Conservation (phyloP, 2,888 invertebrate genomes). For the Mylabris sibirica region DNA sequence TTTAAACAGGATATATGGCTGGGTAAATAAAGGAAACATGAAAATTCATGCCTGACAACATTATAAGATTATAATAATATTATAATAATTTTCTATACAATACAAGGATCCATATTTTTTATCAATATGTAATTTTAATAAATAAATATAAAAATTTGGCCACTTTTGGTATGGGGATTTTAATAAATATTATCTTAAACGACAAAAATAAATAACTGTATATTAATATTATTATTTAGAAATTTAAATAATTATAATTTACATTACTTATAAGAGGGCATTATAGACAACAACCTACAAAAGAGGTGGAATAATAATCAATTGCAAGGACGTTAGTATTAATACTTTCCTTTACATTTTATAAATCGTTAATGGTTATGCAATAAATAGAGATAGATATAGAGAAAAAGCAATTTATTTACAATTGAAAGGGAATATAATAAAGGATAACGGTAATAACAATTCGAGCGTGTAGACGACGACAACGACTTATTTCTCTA, state of each 20-base stretch:
- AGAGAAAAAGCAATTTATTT: neutral
- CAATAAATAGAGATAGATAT: neutral
- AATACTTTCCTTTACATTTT: slow-evolving; percentile 32
- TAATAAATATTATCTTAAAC: neutral
- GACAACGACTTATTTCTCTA: neutral
- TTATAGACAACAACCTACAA: slow-evolving; percentile 33
- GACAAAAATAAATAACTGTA: neutral
- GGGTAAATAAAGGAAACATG: slow-evolving; percentile 41
- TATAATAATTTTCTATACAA: neutral
- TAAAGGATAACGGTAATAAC: slow-evolving; percentile 26
- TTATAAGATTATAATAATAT: slow-evolving; percentile 9
- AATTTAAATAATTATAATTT: slow-evolving; percentile 25
- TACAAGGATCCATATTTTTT: no score
- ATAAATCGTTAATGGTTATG: slow-evolving; percentile 14
- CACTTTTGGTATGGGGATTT: neutral
- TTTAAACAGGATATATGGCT: slow-evolving; percentile 47
- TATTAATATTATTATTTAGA: slow-evolving; percentile 16
- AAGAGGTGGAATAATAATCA: slow-evolving; percentile 41
- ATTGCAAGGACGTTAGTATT: slow-evolving; percentile 38
- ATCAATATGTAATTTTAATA: no score
- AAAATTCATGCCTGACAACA: slow-evolving; percentile 36
- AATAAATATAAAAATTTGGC: neutral
- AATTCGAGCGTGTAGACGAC: neutral
- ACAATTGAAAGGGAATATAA: slow-evolving; percentile 24
- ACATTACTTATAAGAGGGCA: slow-evolving; percentile 36